Evolutionary conservation across 2,113 vertebrate genomes (phyloP), one percentile per base, ranked within the genome.

Genomic region (Poecile atricapillus): DNA sequence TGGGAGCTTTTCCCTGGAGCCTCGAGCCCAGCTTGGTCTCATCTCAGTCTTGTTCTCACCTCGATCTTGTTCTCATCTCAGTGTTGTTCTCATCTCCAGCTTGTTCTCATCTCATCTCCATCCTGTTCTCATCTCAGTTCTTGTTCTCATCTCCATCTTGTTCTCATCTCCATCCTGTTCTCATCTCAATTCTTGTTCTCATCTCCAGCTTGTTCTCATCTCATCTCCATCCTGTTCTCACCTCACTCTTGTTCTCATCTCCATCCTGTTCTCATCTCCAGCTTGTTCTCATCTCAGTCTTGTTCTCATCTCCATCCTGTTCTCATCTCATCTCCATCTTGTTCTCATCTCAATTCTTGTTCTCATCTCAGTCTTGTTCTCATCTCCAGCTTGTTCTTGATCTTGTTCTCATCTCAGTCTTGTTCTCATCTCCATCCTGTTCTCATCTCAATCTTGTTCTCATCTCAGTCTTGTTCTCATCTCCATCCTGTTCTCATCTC

Each of bases 301-400:
- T 3, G 7, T 1, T 47, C 47, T 23, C 59, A 30, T 33, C 65
- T 41, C 2, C n/a, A n/a, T n/a, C n/a, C n/a, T 3, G 7, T 1
- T 47, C 47, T 23, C 59, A 30, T 33, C 65, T 41, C 2, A n/a
- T n/a, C n/a, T n/a, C n/a, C n/a, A n/a, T n/a, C n/a, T n/a, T 3
- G 7, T 1, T 47, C 47, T 23, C 59, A 30, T 33, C 65, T 41
- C 2, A 0, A 33, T 6, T 25, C n/a, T n/a, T 3, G 7, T 1
- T 47, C 47, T 23, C 59, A 30, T 33, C 65, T 41, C 2, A n/a
- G n/a, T n/a, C n/a, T n/a, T 3, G 7, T 1, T 47, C 47, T 23
- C 59, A 30, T 33, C 65, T 41, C 2, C n/a, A n/a, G n/a, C n/a
- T n/a, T n/a, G n/a, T n/a, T n/a, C n/a, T n/a, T n/a, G n/a, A n/a